phyloP scores from a whole-genome alignment of 2,113 vertebrate genomes.

The Pangasianodon gigas region DNA sequence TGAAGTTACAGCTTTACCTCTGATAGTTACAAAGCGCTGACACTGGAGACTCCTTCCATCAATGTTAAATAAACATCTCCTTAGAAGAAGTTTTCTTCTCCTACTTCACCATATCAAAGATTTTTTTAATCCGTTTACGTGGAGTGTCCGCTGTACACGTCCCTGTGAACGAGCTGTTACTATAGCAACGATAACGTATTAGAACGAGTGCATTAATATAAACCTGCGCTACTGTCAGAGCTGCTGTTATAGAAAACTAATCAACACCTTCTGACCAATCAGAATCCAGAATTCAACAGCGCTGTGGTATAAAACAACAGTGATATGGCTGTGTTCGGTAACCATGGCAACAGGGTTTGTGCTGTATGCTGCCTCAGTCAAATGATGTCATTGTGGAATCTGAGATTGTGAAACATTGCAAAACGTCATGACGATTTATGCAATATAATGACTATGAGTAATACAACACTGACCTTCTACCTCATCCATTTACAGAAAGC shows the following conservation, averaged over 20 bases:
- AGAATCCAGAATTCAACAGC: not conserved
- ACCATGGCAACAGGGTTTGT: not conserved
- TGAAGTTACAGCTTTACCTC: not conserved
- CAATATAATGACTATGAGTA: not conserved
- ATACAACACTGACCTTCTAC: not conserved
- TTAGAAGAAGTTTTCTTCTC: too few species aligned
- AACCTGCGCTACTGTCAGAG: not conserved
- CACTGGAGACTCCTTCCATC: not conserved
- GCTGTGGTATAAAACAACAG: not conserved
- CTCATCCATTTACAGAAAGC: not conserved
- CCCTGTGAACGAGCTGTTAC: not conserved
- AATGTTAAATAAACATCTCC: not conserved
- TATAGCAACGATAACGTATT: not conserved
- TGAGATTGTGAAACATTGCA: not conserved
- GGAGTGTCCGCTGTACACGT: not conserved
- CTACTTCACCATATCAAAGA: not conserved
- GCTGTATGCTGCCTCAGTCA: not conserved
- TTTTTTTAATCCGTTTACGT: too few species aligned
- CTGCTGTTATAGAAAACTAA: not conserved
- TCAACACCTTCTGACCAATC: not conserved
- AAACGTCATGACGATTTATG: not conserved
- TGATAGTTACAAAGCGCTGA: not conserved
- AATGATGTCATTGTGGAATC: not conserved
- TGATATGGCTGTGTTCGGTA: not conserved
- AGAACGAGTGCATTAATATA: not conserved